Percentiles rank a stretch among this genome's conserved stretches.
Evolutionary conservation across 1,140 invertebrate species (phyloP).

Genomic region (Stegodyphus mimosarum): DNA sequence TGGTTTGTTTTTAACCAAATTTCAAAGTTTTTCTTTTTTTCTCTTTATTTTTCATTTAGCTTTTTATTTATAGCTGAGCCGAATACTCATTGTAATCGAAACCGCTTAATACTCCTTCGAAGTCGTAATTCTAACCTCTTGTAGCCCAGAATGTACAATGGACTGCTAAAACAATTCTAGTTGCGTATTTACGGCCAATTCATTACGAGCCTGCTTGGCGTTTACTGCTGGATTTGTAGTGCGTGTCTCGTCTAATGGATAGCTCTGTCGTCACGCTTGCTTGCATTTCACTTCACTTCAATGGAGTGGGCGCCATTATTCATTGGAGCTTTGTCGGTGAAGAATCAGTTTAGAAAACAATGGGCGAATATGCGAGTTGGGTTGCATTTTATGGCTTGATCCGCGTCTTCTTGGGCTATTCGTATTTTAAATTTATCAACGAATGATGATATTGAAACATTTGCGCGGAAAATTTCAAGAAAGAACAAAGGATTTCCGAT

Average conservation of each 20-base stretch:
- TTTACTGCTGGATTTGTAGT: slow-evolving; percentile 29
- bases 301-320: slow-evolving; percentile 10
- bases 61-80: slow-evolving; percentile 29
- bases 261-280: slow-evolving; percentile 44
- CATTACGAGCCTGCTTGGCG: slow-evolving; percentile 19
- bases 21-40: background rate
- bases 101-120: background rate
- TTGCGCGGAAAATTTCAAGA: too few species aligned
- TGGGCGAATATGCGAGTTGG: slow-evolving; percentile 14
- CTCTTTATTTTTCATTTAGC: too few species aligned
- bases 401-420: background rate
- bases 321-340: slow-evolving; percentile 41
- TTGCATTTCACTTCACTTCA: slow-evolving; percentile 34
- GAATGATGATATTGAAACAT: too few species aligned
- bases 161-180: slow-evolving; percentile 40
- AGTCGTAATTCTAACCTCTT: background rate
- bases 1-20: slow-evolving; percentile 29
- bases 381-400: slow-evolving; percentile 23
- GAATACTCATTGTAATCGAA: slow-evolving; percentile 25
- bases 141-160: slow-evolving; percentile 37
- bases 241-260: slow-evolving; percentile 39
- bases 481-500: too few species aligned
- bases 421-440: too few species aligned
- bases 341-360: slow-evolving; percentile 25
- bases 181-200: slow-evolving; percentile 41